Base-by-base conservation (phyloP, 2,888 invertebrate species). In the Tholera decimalis region DNA sequence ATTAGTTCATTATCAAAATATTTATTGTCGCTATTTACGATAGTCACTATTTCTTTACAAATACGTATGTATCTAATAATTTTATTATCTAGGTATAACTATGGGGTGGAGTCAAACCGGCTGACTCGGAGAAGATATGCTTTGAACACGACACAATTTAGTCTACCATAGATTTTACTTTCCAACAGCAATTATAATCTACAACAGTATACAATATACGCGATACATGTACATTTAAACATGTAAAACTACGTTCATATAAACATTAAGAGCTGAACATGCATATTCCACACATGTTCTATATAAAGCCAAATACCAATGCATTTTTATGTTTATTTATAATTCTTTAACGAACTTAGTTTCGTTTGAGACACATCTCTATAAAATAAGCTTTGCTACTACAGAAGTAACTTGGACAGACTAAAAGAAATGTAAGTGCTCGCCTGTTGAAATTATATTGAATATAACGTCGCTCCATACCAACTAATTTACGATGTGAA, bases 261-360 rank as follows among this genome's bases (percentile, higher is more conserved):
- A 91, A 92, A 92, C 91, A 92, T 91, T 94, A 90, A 93, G 90
- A 92, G 91, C 90, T 91, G 94, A 95, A 95, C 94, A 94, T 91
- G 91, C 86, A 88, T 88, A 87, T 75, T 77, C 78, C 88, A 90
- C 88, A 88, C 92, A 94, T 93, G 94, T 93, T 92, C 93, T 89
- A 83, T 90, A 94, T 96, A 96, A 96, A 96, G 96, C 96, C 95
- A 95, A 94, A 92, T 96, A 96, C 96, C 96, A 96, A 96, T 96
- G 96, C 96, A 95, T 96, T 91, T 89, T 80, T 89, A 84, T 88
- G 92, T 92, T 93, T 93, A 93, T 92, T 92, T 91, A 93, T 93
- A 93, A 82, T 82, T 82, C 73, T 74, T 79, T 76, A 79, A 73
- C 79, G 66, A 83, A 83, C 68, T 65, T 80, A 77, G 73, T 80